phyloP scores from a whole-genome alignment of 2,888 invertebrate genomes.

The Cryptosula pallasiana region DNA sequence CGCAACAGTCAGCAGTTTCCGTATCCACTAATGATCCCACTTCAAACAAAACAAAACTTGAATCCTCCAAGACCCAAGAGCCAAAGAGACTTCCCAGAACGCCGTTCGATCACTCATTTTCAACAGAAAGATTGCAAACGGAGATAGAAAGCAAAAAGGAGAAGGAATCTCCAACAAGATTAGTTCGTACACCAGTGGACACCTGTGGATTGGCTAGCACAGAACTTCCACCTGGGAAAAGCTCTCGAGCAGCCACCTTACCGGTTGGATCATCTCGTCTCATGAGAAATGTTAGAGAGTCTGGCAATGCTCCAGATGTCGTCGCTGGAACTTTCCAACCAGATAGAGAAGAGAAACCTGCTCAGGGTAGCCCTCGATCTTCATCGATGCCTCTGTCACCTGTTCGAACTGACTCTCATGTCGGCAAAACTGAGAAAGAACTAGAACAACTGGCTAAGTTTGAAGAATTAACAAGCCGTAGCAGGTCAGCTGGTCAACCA shows the following conservation, averaged over 20 bases:
- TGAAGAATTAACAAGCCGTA: too few relatives aligned
- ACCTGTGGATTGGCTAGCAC: not conserved
- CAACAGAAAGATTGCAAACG: not conserved
- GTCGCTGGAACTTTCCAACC: not conserved
- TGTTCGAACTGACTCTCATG: too few relatives aligned
- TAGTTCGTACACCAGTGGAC: not conserved
- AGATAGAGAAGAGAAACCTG: not conserved
- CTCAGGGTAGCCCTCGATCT: too few relatives aligned
- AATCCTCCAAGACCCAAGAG: not conserved
- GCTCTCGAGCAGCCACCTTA: not conserved
- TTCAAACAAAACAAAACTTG: not conserved
- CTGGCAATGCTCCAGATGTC: constrained; percentile 3
- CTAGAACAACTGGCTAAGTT: too few relatives aligned
- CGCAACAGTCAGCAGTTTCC: not conserved
- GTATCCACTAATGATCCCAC: not conserved
- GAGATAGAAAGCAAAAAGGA: not conserved
- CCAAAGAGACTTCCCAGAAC: not conserved
- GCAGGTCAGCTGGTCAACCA: too few relatives aligned
- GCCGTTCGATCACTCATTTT: not conserved
- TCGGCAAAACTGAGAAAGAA: too few relatives aligned
- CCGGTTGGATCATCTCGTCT: not conserved
- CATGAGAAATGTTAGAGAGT: not conserved
- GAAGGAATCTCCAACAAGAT: not conserved
- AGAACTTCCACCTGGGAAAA: not conserved
- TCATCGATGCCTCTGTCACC: too few relatives aligned